Conservation (phyloP, 2,113 vertebrate species). For the Petromus typicus region DNA sequence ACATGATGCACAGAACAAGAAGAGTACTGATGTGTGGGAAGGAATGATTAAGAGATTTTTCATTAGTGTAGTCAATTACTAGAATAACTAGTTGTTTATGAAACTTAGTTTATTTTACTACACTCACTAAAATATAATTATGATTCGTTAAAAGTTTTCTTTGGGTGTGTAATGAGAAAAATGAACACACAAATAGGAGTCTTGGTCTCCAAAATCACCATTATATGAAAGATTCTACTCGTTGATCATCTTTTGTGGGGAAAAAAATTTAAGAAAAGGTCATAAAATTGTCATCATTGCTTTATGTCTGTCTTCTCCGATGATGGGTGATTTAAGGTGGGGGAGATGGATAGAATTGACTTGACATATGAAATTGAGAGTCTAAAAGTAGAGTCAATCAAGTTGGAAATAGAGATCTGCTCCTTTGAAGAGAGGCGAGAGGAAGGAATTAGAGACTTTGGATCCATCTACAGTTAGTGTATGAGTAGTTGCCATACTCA, state of each 20-base stretch:
- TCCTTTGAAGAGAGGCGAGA: not conserved
- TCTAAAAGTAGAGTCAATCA: not conserved
- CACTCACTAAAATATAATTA: slow-evolving; percentile 33
- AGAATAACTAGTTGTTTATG: not conserved
- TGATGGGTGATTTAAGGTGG: not conserved
- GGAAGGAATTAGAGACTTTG: not conserved
- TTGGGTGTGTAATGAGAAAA: not conserved
- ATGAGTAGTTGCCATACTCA: not conserved
- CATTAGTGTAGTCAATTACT: not conserved
- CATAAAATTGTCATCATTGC: not conserved
- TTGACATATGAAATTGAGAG: not conserved
- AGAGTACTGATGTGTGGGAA: not conserved
- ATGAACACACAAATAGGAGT: not conserved
- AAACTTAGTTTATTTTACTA: not conserved
- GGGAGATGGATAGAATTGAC: not conserved
- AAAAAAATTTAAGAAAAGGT: not conserved
- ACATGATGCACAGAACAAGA: not conserved
- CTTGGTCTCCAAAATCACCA: not conserved
- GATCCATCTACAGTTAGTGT: not conserved
- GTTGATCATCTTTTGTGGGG: not conserved
- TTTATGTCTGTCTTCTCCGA: slow-evolving; percentile 3
- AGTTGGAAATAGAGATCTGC: not conserved
- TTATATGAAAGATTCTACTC: slow-evolving; percentile 4
- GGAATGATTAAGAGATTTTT: not conserved
- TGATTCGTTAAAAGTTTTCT: slow-evolving; percentile 43